These are phyloP conservation scores for Leptonema lineaticorne DNA, from an alignment of 1,140 invertebrate species.

Conservation along the genomic window DNA sequence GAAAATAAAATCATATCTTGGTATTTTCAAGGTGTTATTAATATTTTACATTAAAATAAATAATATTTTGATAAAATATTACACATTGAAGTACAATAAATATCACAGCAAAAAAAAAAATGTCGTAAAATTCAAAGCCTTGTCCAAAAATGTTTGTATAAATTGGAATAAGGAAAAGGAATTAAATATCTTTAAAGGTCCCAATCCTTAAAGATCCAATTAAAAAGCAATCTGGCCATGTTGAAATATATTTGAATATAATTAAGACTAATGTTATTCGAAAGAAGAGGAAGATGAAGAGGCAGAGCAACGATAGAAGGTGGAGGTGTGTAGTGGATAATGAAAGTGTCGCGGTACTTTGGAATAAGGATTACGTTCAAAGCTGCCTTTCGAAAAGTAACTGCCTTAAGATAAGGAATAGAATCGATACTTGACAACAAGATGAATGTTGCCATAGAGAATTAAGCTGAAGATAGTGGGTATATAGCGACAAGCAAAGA, in stretches of 20 bases:
- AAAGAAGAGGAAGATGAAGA: not conserved
- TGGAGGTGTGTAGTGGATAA: not conserved
- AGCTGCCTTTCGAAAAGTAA: slow-evolving; percentile 19
- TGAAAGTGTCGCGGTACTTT: not conserved
- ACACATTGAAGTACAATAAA: too few relatives aligned
- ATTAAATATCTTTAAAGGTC: not conserved
- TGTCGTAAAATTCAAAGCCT: too few relatives aligned
- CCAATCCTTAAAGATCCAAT: not conserved
- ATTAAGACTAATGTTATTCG: slow-evolving; percentile 7
- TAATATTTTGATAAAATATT: too few relatives aligned
- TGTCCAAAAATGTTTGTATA: too few relatives aligned
- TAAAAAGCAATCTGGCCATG: not conserved
- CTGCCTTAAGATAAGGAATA: slow-evolving; percentile 23
- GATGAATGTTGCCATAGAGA: slow-evolving; percentile 27
- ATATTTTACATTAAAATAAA: too few relatives aligned
- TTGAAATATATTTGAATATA: slow-evolving; percentile 6
- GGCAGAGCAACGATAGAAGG: too few relatives aligned
- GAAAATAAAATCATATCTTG: too few relatives aligned
- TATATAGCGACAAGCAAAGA: not conserved
- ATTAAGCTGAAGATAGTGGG: slow-evolving; percentile 13
- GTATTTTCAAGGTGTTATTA: too few relatives aligned
- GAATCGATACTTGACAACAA: slow-evolving; percentile 27
- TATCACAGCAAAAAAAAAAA: too few relatives aligned
- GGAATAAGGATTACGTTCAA: slow-evolving; percentile 10
- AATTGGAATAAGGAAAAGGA: too few relatives aligned